Evolutionary conservation across 2,797 vertebrate genomes (phyloP).

Genomic region (Limosa lapponica): DNA sequence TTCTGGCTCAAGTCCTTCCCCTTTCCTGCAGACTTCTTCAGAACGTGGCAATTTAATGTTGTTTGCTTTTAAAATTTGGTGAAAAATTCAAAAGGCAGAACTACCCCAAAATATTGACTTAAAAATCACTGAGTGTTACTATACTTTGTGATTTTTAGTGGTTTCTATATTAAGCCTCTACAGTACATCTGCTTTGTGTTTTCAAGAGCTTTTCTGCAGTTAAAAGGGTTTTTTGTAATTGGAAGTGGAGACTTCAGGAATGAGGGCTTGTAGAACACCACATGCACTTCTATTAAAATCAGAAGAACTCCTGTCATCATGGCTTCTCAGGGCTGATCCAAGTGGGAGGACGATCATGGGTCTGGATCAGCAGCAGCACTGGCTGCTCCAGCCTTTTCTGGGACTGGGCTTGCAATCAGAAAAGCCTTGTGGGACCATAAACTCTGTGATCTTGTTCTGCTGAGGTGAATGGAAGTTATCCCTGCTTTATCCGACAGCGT

Average conservation of each 20-base stretch:
- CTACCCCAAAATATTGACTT: background rate
- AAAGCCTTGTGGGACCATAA: background rate
- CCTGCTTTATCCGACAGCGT: background rate
- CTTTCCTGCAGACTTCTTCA: background rate
- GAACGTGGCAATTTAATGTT: background rate
- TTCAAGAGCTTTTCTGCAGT: background rate
- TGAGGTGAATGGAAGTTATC: background rate
- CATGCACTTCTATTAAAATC: background rate
- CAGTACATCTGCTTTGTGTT: background rate
- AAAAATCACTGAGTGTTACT: background rate
- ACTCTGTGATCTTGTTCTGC: background rate
- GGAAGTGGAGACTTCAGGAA: background rate
- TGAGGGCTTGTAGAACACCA: background rate
- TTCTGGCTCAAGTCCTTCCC: background rate
- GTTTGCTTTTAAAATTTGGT: background rate
- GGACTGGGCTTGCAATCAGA: background rate
- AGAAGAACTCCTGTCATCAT: background rate
- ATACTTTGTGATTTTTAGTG: background rate
- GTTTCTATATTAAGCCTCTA: background rate
- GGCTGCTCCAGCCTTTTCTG: background rate
- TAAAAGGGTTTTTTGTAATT: background rate
- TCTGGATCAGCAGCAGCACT: background rate
- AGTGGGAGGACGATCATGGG: background rate
- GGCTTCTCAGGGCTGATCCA: background rate
- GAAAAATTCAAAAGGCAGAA: background rate